phyloP scores from a whole-genome alignment of 2,888 invertebrate species.

The Agrilus biguttatus region DNA sequence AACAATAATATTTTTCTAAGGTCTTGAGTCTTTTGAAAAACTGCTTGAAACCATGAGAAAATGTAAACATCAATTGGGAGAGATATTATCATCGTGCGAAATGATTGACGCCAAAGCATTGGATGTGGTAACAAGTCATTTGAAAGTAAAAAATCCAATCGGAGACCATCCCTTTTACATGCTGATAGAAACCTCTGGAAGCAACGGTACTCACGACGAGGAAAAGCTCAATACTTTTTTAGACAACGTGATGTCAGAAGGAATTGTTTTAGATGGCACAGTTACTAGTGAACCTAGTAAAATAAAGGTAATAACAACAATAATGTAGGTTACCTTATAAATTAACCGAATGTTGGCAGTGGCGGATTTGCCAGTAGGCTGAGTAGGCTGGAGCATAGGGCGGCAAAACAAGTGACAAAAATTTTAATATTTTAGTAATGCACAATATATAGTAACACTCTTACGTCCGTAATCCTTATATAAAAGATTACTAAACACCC shows the following conservation, averaged over 20 bases:
- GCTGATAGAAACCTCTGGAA: slow-evolving; percentile 79
- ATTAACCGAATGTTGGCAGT: too few species aligned
- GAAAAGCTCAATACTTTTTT: slow-evolving; percentile 75
- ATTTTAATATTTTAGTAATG: too few species aligned
- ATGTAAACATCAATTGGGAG: slow-evolving; percentile 65
- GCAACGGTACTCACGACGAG: slow-evolving; percentile 68
- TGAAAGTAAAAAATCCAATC: slow-evolving; percentile 46
- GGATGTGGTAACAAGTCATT: slow-evolving; percentile 46
- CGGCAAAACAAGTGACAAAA: too few species aligned
- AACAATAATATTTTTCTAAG: slow-evolving; percentile 29
- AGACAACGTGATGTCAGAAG: slow-evolving; percentile 53
- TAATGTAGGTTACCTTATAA: too few species aligned
- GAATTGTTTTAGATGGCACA: slow-evolving; percentile 68
- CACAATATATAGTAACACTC: too few species aligned
- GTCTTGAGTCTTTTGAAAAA: slow-evolving; percentile 61
- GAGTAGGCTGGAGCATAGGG: too few species aligned
- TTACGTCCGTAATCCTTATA: too few species aligned
- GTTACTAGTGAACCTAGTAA: slow-evolving; percentile 71
- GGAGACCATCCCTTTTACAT: slow-evolving; percentile 66
- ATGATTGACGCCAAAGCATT: slow-evolving; percentile 73
- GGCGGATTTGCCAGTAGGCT: too few species aligned
- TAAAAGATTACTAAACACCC: too few species aligned
- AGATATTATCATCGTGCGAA: slow-evolving; percentile 92
- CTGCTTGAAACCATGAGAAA: slow-evolving; percentile 60
- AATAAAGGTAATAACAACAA: slow-evolving; percentile 56